Percentiles rank a stretch among this genome's conserved stretches.
phyloP scores from a whole-genome alignment of 2,888 invertebrate species.

The Furcula furcula region DNA sequence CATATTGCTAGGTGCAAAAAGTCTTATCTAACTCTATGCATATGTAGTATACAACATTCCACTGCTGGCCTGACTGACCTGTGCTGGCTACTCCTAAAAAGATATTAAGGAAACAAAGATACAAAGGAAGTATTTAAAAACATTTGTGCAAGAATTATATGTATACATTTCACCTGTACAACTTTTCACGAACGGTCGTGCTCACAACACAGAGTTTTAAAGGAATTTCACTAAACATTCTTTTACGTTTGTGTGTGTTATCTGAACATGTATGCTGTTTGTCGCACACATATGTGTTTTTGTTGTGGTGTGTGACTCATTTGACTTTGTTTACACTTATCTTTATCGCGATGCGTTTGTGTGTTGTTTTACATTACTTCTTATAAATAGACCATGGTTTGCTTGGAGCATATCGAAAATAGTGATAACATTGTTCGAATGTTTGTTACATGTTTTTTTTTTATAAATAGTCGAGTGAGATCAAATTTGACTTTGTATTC shows the following conservation, averaged over 20 bases:
- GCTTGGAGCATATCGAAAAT: not conserved
- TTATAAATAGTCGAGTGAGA: no score
- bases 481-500: no score
- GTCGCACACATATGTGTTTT: slow-evolving; percentile 1
- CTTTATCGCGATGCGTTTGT: slow-evolving; percentile 2
- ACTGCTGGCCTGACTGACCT: no score
- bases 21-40: no score
- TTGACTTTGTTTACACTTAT: slow-evolving; percentile 33
- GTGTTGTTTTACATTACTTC: not conserved
- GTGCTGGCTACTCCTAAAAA: no score
- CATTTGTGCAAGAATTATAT: not conserved
- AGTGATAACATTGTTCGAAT: not conserved
- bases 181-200: not conserved
- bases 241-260: slow-evolving; percentile 4
- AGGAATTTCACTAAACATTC: not conserved
- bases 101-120: no score
- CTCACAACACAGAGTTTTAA: not conserved
- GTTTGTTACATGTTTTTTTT: not conserved
- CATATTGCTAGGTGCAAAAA: no score
- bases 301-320: slow-evolving; percentile 30
- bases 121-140: not conserved
- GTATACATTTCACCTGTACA: not conserved
- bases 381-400: not conserved
- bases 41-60: no score
- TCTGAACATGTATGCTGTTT: slow-evolving; percentile 2